These are phyloP conservation scores for Apamea sordens DNA, from an alignment of 2,888 invertebrate genomes.

Conservation along the genomic window DNA sequence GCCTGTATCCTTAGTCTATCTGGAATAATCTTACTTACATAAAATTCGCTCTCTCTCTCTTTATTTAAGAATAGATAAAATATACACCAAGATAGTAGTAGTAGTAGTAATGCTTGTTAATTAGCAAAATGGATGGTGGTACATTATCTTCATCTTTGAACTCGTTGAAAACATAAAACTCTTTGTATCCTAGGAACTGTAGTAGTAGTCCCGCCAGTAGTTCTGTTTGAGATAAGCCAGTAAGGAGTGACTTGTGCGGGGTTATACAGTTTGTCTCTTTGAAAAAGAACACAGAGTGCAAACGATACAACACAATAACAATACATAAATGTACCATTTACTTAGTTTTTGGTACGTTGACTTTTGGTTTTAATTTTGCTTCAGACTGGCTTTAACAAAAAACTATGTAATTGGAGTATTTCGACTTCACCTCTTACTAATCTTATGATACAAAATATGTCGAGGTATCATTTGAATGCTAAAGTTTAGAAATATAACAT, in stretches of 20 bases:
- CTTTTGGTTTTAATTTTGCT: neutral
- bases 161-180: slow-evolving; percentile 2
- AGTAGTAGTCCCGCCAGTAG: too few species aligned
- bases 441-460: neutral
- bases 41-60: neutral
- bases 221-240: neutral
- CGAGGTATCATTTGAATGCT: neutral
- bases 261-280: neutral
- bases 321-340: neutral
- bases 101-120: neutral
- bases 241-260: neutral
- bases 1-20: too few species aligned
- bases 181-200: neutral
- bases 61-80: neutral
- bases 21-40: too few species aligned
- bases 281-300: neutral
- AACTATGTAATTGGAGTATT: neutral
- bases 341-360: neutral
- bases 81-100: neutral
- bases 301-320: neutral
- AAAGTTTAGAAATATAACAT: neutral
- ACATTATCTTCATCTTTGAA: neutral
- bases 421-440: neutral
- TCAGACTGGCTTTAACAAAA: neutral
- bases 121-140: neutral